These are phyloP conservation scores for Asteroscopus sphinx DNA, from an alignment of 2,888 invertebrate genomes.

Conservation along the genomic window DNA sequence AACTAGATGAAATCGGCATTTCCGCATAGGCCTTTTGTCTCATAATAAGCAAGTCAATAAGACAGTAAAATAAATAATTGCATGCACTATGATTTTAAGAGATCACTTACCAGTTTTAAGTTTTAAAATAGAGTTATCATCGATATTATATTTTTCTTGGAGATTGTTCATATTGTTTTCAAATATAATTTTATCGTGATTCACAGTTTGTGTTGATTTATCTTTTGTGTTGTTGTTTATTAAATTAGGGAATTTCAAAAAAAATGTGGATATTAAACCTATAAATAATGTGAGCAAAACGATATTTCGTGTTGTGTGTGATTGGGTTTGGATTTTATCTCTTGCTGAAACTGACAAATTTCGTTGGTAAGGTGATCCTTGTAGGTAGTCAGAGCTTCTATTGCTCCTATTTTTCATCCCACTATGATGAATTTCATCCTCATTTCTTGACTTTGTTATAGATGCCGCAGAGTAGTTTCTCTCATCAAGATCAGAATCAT, in stretches of 20 bases:
- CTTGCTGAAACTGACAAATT: conserved; percentile 20
- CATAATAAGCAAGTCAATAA: no score
- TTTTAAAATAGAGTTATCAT: conserved; percentile 73
- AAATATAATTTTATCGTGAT: conserved; percentile 72
- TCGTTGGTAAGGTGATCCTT: conserved; percentile 16
- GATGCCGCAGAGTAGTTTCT: conserved; percentile 33
- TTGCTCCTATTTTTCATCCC: conserved; percentile 25
- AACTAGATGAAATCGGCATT: no score
- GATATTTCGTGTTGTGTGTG: conserved; percentile 19
- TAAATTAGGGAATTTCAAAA: conserved; percentile 14
- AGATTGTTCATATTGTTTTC: conserved; percentile 72
- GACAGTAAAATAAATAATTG: no score
- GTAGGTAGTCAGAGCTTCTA: conserved; percentile 17
- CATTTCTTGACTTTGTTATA: conserved; percentile 33
- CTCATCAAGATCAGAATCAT: conserved; percentile 58
- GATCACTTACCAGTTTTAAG: conserved; percentile 76
- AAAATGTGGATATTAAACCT: conserved; percentile 31
- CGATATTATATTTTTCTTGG: conserved; percentile 75
- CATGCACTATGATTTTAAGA: neutral
- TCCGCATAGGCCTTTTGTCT: no score
- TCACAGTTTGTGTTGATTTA: conserved; percentile 47
- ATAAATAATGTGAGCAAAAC: conserved; percentile 34
- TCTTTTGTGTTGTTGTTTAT: conserved; percentile 23
- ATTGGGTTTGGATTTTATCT: conserved; percentile 13
- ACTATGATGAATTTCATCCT: conserved; percentile 25